Percentiles rank a stretch among this genome's conserved stretches.
These are phyloP conservation scores for Spongilla lacustris DNA, from an alignment of 37 sponge, comb jelly and placozoan species.

Conservation along the genomic window DNA sequence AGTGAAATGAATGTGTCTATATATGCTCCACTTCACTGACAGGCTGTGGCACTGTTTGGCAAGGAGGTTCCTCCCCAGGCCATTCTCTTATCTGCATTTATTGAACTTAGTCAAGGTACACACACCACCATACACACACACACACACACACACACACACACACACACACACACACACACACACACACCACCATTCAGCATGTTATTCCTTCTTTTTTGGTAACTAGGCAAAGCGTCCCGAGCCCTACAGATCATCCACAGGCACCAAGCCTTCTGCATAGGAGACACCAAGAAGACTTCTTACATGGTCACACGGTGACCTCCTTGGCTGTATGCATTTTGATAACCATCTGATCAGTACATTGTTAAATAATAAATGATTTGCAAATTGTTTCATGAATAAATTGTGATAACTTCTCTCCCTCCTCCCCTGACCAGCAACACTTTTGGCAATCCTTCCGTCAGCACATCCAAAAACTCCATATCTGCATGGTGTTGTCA, in stretches of 20 bases:
- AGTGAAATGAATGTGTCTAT: background rate
- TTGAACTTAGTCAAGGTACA: constrained; percentile 87
- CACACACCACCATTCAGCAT: background rate
- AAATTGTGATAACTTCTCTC: constrained; percentile 93
- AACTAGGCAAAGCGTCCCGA: constrained; percentile 54
- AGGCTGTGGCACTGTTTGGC: constrained; percentile 41
- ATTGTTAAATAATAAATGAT: background rate
- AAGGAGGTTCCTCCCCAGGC: constrained; percentile 65
- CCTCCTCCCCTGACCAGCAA: constrained; percentile 97
- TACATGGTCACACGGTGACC: background rate
- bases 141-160: constrained; percentile 1
- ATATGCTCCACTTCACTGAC: background rate
- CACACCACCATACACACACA: background rate
- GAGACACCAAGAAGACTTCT: constrained; percentile 1
- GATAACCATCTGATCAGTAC: background rate
- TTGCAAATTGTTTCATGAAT: constrained; percentile 50
- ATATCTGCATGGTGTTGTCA: constrained; percentile 58
- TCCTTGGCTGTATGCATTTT: background rate
- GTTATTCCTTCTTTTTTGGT: background rate
- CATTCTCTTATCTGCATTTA: constrained; percentile 84
- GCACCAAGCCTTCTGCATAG: constrained; percentile 31
- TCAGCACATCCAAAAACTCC: constrained; percentile 97
- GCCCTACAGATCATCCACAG: constrained; percentile 65
- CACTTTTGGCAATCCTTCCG: constrained; percentile 92
- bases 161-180: background rate